Base-by-base conservation (phyloP, 2,113 vertebrate species). In the Apaloderma vittatum region DNA sequence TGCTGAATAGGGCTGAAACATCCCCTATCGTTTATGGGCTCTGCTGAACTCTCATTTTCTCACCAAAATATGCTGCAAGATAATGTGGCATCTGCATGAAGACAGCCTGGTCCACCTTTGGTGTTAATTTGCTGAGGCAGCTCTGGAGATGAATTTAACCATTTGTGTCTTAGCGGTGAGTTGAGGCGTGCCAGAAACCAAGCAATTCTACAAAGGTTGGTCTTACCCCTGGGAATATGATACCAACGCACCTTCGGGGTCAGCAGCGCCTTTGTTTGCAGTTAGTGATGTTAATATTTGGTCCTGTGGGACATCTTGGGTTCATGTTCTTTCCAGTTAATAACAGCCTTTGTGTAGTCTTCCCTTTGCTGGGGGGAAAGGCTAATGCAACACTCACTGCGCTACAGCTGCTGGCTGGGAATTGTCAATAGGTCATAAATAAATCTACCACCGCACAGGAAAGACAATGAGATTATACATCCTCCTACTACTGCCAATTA, bases 381-480 rank as follows among this genome's bases (percentile, higher is more conserved):
- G 92, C 98, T 98, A 98, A 98, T 98, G 97, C 91, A 97, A 92
- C 77, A 68, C 96, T 97, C 85, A 86, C 94, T 79, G 97, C 43
- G 96, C 97, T 95, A 24, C 96, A 95, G 96, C 97, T 91, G 91
- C 97, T 97, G 97, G 89, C 96, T 98, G 96, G 93, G 94, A 96
- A 94, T 97, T 96, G 96, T 96, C 98, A 97, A 97, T 98, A 97
- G 97, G 97, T 97, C 98, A 97, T 95, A 98, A 98, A 98, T 98
- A 98, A 98, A 98, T 95, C 96, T 85, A 97, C 80, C 88, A 81
- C 94, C 43, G 59, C 96, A 92, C 67, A 88, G 96, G 96, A 98
- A 98, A 98, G 98, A 98, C 98, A 98, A 97, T 98, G 97, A 98
- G 98, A 98, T 98, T 98, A 98, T 97, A 97, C 89, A 96, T 96